Percentiles rank a stretch among this genome's conserved stretches.
These are phyloP conservation scores for Rhagoletis zephyria DNA, from an alignment of 1,140 invertebrate genomes.

Conservation along the genomic window DNA sequence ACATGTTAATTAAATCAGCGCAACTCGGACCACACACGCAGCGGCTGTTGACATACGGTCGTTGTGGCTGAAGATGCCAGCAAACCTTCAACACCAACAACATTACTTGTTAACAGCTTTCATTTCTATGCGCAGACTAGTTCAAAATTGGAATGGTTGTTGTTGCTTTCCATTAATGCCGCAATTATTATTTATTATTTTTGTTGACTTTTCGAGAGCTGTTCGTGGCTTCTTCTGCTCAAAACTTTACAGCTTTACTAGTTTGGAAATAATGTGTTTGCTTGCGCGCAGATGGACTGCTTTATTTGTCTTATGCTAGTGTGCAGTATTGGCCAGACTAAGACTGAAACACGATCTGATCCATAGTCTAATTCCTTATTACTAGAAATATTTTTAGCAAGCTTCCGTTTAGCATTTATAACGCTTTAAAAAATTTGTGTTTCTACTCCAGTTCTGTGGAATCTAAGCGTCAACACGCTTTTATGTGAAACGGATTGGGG, in stretches of 20 bases:
- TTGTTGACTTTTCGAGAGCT: neutral
- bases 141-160: neutral
- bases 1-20: conserved; percentile 47
- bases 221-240: neutral
- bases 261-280: neutral
- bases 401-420: no score
- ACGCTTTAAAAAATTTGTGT: no score
- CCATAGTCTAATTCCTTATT: no score
- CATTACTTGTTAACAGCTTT: neutral
- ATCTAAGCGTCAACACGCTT: no score
- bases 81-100: neutral
- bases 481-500: no score
- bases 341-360: no score
- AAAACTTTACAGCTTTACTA: conserved; percentile 24
- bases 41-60: neutral
- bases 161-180: conserved; percentile 31
- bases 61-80: neutral
- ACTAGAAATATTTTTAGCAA: no score
- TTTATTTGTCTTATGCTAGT: no score
- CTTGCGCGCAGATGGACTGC: neutral
- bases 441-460: no score
- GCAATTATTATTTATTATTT: conserved; percentile 30
- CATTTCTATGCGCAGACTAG: conserved; percentile 18
- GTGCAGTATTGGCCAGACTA: no score
- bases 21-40: conserved; percentile 26